phyloP scores from a whole-genome alignment of 2,113 vertebrate genomes.

The Platanista minor region DNA sequence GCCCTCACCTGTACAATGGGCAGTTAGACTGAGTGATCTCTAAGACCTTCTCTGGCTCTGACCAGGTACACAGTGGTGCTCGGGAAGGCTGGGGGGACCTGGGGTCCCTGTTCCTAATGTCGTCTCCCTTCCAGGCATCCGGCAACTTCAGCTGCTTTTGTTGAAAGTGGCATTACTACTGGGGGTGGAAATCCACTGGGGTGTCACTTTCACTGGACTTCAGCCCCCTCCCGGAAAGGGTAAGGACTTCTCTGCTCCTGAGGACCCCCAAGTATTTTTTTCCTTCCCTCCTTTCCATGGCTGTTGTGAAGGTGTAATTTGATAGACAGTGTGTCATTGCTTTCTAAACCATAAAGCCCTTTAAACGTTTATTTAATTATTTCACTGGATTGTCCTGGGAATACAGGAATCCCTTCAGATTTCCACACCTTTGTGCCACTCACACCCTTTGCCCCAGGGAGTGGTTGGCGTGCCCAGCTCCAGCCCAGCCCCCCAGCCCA shows the following conservation, averaged over 20 bases:
- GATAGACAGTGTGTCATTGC: not conserved
- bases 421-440: not conserved
- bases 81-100: not conserved
- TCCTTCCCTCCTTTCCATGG: not conserved
- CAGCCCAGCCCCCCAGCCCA: constrained; percentile 82
- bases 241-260: not conserved
- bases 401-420: not conserved
- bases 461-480: constrained; percentile 88
- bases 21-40: not conserved
- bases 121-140: constrained; percentile 85
- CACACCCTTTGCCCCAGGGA: constrained; percentile 55
- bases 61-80: not conserved
- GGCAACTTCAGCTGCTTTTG: constrained; percentile 94
- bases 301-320: not conserved
- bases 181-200: constrained; percentile 92
- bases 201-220: constrained; percentile 85
- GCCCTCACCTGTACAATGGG: not conserved
- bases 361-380: not conserved
- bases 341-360: not conserved
- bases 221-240: constrained; percentile 79
- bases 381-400: not conserved
- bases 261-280: not conserved
- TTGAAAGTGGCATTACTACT: constrained; percentile 92
- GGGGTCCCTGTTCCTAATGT: not conserved
- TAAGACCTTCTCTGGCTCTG: not conserved